Conservation (phyloP, 2,797 vertebrate genomes). For the Alauda arvensis region DNA sequence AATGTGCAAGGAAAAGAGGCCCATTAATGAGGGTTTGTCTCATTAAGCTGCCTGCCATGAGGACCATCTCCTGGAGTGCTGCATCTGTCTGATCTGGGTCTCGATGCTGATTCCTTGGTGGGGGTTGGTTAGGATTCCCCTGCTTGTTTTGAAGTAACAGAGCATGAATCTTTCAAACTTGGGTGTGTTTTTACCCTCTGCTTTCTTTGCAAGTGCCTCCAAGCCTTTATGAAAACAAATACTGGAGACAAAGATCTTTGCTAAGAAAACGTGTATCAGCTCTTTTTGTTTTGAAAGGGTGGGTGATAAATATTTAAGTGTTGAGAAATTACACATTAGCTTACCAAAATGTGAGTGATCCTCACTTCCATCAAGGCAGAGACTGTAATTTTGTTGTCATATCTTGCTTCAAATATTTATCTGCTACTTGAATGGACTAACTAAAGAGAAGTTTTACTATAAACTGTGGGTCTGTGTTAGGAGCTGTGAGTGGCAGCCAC, state of each 20-base stretch:
- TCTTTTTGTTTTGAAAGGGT: not conserved
- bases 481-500: not conserved
- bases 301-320: not conserved
- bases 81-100: rapidly evolving
- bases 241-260: not conserved
- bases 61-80: not conserved
- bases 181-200: rapidly evolving
- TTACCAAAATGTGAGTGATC: not conserved
- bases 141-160: not conserved
- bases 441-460: not conserved
- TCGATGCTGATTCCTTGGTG: rapidly evolving
- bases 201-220: not conserved
- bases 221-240: not conserved
- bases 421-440: not conserved
- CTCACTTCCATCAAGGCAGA: not conserved
- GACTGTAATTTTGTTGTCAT: not conserved
- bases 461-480: not conserved
- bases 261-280: not conserved
- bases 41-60: not conserved
- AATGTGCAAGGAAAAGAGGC: not conserved
- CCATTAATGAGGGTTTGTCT: not conserved
- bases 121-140: not conserved
- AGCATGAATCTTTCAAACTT: not conserved
- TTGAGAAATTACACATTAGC: not conserved
- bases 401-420: not conserved